Base-by-base conservation (phyloP, 1,140 invertebrate genomes). In the Neodiprion pinetum region DNA sequence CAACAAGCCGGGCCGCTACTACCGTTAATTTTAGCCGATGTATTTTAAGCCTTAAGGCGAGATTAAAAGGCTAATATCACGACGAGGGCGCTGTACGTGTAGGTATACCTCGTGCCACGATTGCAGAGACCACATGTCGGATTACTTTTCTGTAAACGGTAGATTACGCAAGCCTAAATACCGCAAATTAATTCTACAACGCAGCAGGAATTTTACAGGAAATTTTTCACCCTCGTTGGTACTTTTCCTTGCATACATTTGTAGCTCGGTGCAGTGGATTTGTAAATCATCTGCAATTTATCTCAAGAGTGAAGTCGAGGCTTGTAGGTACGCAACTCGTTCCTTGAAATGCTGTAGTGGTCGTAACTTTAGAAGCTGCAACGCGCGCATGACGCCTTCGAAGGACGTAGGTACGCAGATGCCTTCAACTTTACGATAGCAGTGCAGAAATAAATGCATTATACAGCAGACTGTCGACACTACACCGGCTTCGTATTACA, bases 1-100 rank as follows among this genome's bases (percentile, higher is more conserved):
- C 28, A 40, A 1, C 28, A 40, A 12, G 53, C 53, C 28, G 28
- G 28, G 1, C 28, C 11, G 5, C n/a, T 17, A 61, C 53, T 61
- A 9, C 53, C 53, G 53, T 61, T 61, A 61, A 61, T 61, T 61
- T 61, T 61, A 61, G 53, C 11, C 53, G 11, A 61, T 61, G 11
- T 61, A 61, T 61, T 61, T 61, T 61, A 61, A 61, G 53, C 53
- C 53, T 61, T 61, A 61, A 61, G 53, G 11, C 53, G 53, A 61
- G 53, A 61, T 61, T 61, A 61, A 61, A 61, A 61, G 53, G n/a
- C 53, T 61, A 61, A 61, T 61, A 61, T 61, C 53, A 17, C 11
- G 53, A 8, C 53, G 11, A 17, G 4, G 53, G 3, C n/a, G 53
- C 9, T 61, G 53, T 17, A 61, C 53, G 53, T 61, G n/a, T 12